Evolutionary conservation across 2,797 vertebrate species (phyloP).

Genomic region (Fundulus diaphanus): DNA sequence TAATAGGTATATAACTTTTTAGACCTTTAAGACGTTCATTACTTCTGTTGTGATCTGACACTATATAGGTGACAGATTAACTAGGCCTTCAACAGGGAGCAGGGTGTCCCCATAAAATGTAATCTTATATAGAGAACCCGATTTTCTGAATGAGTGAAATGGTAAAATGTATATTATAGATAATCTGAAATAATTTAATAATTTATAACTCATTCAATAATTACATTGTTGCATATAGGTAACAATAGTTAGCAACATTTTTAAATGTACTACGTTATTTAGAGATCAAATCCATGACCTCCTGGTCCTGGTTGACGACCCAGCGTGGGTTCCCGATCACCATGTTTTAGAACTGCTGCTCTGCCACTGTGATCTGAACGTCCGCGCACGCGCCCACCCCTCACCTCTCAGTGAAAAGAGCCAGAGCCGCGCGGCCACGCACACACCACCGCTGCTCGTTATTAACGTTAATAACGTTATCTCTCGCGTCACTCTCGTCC

Average conservation of each 20-base stretch:
- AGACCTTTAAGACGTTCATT: background rate
- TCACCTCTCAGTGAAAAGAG: conserved; percentile 29
- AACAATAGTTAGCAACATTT: background rate
- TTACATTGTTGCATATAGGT: background rate
- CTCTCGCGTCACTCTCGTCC: conserved; percentile 72
- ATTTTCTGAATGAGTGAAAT: fast-evolving
- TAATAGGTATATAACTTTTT: too few species aligned
- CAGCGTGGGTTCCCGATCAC: background rate
- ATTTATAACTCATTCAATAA: background rate
- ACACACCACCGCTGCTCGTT: conserved; percentile 50
- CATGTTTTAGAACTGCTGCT: conserved; percentile 1
- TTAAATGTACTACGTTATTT: background rate
- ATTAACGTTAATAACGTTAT: conserved; percentile 76
- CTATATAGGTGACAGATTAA: background rate
- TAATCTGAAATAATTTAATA: background rate
- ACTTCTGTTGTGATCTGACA: background rate
- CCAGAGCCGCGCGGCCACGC: conserved; percentile 42
- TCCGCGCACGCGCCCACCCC: conserved; percentile 26
- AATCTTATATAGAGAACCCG: background rate
- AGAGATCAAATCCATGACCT: background rate
- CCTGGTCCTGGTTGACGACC: background rate
- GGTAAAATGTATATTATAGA: background rate
- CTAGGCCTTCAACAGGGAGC: background rate
- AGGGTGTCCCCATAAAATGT: background rate
- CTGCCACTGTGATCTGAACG: background rate